Evolutionary conservation across 2,113 vertebrate genomes (phyloP), one percentile per base, ranked within the genome.

Genomic region (Hippoglossus stenolepis): DNA sequence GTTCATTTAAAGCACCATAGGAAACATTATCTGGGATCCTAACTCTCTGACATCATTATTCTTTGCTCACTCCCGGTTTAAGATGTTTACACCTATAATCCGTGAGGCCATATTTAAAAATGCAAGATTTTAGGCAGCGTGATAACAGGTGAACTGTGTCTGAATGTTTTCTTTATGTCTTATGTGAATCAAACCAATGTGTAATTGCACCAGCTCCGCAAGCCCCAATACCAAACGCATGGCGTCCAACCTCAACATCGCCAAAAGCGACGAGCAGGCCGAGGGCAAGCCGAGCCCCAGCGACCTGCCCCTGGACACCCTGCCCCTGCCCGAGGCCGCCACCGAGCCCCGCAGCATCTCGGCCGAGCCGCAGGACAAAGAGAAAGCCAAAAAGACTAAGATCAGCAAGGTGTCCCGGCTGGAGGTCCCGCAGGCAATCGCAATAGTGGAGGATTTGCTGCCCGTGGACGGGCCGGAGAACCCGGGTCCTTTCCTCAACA

Each of bases 331-430:
- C 43, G 92, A 92, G 84, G 87, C 83, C 56, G 51, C 87, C 45
- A 62, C 63, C 24, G 91, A 94, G 56, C 38, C 73, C 47, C 66
- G 9, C 1, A 26, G 73, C 9, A 17, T 66, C 12, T 74, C 70
- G 1, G 45, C 54, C 0, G 91, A 93, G 60, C 69, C 78, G 15
- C 91, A 82, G 70, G 91, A 89, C 38, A 91, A 89, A 51, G 92
- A 93, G 58, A 90, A 90, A 31, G 75, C 73, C 73, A 93, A 88
- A 89, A 94, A 91, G 87, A 91, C 76, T 62, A 94, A 93, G 78
- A 90, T 90, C 90, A 90, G 88, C 90, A 93, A 92, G 85, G 91
- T 84, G 20, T 21, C 69, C 49, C 88, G 75, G 35, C n/a, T 70
- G 31, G 90, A 91, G 4, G 86, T 76, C 13, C 72, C 82, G 3